Conservation (phyloP, 1,140 invertebrate species). For the Drosophila truncata region DNA sequence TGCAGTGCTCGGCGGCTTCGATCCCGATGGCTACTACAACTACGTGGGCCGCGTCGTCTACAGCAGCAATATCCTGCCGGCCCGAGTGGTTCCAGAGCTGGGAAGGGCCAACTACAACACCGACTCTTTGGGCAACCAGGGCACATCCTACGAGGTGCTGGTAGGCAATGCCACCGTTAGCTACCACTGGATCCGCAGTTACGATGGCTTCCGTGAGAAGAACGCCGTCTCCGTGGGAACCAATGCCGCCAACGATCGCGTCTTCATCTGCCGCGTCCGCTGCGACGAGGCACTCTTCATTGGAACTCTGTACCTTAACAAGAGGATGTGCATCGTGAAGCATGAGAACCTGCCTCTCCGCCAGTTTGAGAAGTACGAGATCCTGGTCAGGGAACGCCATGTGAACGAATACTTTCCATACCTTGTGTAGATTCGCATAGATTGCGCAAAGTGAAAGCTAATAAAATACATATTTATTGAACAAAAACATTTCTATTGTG, state of each 20-base stretch:
- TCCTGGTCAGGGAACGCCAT: constrained; percentile 22
- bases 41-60: constrained; percentile 44
- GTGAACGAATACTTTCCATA: background rate
- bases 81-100: constrained; percentile 39
- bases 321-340: constrained; percentile 23
- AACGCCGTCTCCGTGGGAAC: constrained; percentile 43
- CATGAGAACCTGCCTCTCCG: constrained; percentile 14
- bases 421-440: background rate
- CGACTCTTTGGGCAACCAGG: constrained; percentile 9
- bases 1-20: constrained; percentile 41
- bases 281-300: constrained; percentile 14
- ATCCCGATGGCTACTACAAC: constrained; percentile 48
- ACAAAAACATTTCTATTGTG: background rate
- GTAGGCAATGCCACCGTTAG: constrained; percentile 9
- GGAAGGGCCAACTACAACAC: constrained; percentile 38
- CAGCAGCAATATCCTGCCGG: constrained; percentile 34
- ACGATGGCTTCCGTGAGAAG: constrained; percentile 31
- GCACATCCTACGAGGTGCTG: constrained; percentile 12
- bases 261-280: constrained; percentile 29
- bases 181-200: constrained; percentile 38
- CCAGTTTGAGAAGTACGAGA: constrained; percentile 39
- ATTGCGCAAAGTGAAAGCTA: background rate
- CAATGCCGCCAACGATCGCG: constrained; percentile 8
- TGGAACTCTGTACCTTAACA: constrained; percentile 11
- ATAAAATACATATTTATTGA: constrained; percentile 26